Percentiles rank a stretch among this genome's conserved stretches.
These are phyloP conservation scores for Trogon surrucura DNA, from an alignment of 2,113 vertebrate genomes.

Conservation along the genomic window DNA sequence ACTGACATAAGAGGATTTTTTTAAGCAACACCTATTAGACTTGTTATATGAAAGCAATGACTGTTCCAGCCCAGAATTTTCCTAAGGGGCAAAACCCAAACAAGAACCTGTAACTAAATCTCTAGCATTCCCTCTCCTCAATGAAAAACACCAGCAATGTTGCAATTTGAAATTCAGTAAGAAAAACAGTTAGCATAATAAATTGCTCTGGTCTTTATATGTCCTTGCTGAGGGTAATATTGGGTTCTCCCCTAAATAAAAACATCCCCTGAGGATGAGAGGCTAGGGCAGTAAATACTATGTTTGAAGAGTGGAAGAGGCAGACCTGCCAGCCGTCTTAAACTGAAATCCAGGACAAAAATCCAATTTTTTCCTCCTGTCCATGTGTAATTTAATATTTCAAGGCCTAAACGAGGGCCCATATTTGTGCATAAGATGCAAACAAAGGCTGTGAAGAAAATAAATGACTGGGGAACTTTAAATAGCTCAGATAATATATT, in stretches of 20 bases:
- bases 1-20: background rate
- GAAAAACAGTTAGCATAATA: conserved; percentile 11
- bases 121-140: background rate
- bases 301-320: background rate
- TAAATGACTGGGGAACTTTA: background rate
- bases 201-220: background rate
- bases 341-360: background rate
- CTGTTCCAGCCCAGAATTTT: conserved; percentile 3
- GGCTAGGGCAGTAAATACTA: background rate
- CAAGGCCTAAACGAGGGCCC: background rate
- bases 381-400: background rate
- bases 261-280: background rate
- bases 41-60: conserved; percentile 6
- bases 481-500: background rate
- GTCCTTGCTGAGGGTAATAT: background rate
- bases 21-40: background rate
- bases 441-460: background rate
- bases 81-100: conserved; percentile 7
- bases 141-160: background rate
- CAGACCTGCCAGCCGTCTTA: background rate
- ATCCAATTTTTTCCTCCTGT: background rate
- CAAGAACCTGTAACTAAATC: conserved; percentile 4
- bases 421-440: background rate
- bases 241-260: background rate
- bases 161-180: conserved; percentile 10